phyloP scores from a whole-genome alignment of 1,140 invertebrate species.

The Pristionchus pacificus region DNA sequence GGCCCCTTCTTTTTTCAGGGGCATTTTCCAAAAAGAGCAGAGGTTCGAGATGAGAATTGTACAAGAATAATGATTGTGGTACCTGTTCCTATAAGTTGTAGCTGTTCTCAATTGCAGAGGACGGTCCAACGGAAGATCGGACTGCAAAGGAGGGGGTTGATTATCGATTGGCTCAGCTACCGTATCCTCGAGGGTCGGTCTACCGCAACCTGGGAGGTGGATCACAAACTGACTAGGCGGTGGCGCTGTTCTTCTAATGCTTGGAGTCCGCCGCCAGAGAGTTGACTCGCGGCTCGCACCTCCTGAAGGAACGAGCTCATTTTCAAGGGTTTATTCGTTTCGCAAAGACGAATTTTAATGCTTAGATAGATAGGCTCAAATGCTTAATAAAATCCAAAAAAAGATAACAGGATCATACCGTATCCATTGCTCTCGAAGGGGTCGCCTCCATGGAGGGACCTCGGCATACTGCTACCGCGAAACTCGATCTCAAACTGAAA shows the following conservation, averaged over 20 bases:
- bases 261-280: conserved; percentile 49
- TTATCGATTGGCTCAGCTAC: neutral
- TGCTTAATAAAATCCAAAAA: too few species aligned
- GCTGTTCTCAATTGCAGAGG: neutral
- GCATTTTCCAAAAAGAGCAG: too few species aligned
- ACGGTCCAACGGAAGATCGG: neutral
- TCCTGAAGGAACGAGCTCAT: conserved; percentile 39
- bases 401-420: neutral
- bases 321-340: neutral
- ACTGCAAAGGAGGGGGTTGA: too few species aligned
- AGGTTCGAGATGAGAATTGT: too few species aligned
- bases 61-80: too few species aligned
- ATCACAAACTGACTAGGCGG: conserved; percentile 18
- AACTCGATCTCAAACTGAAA: conserved; percentile 55
- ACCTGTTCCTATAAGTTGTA: neutral
- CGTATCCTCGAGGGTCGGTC: too few species aligned
- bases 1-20: neutral
- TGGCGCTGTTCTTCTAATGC: conserved; percentile 28
- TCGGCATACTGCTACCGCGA: conserved; percentile 44
- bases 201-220: too few species aligned
- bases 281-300: conserved; percentile 51
- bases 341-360: too few species aligned
- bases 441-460: conserved; percentile 24
- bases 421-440: conserved; percentile 9
- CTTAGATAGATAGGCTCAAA: too few species aligned